Base-by-base conservation (phyloP, 2,113 vertebrate species). In the Corvus hawaiiensis region DNA sequence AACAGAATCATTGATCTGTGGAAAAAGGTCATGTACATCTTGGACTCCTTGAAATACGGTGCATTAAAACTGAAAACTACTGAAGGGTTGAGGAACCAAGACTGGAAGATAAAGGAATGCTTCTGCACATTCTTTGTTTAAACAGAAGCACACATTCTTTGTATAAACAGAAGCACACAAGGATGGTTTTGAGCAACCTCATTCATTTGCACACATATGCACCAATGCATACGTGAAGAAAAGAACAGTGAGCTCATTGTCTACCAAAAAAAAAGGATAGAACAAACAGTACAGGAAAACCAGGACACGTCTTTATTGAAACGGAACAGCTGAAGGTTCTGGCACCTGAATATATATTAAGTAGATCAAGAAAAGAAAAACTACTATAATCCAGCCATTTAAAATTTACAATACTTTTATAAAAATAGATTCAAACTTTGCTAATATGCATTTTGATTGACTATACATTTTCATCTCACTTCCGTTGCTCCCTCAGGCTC, bases 371-470 rank as follows among this genome's bases (percentile, higher is more conserved):
- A 44, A 68, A 84, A 87, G 41, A 84, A 94, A 62, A 55, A 44
- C 5, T 46, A 44, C 35, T 77, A 32, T 52, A 89, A 89, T 67
- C 10, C 61, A 86, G 41, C 17, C n/a, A 77, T 77, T 93, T 89
- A 63, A 96, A 86, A 80, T 71, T 69, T 86, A 74, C 30, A 92
- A 51, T 91, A 62, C 21, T 10, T 73, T 63, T 90, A 59, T 37
- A 67, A 88, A 87, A 92, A 91, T 62, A 91, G 55, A 83, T 80
- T 93, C 59, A 77, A 74, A 91, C 39, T 91, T 87, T 77, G n/a
- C 71, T 95, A 83, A 96, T 96, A 86, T 93, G 87, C 84, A 91
- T 96, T 96, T 96, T 91, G 78, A 88, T 79, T 74, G 71, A 73
- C 75, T 93, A n/a, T 21, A 62, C 51, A 41, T 87, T 91, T 87